Evolutionary conservation across 1,140 invertebrate species (phyloP).

Genomic region (Caenorhabditis brenneri): DNA sequence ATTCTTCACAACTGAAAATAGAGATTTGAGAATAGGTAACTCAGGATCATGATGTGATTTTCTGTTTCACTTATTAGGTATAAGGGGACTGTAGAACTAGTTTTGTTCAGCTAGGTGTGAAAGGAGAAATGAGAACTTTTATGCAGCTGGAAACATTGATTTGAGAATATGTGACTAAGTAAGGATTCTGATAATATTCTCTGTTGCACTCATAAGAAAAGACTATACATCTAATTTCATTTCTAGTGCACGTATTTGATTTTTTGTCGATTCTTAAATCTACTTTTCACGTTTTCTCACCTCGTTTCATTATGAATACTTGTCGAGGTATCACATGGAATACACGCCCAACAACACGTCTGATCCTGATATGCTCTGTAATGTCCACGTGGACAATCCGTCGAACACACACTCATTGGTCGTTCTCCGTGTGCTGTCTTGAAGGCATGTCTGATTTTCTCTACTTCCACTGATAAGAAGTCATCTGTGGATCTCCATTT

Average conservation of each 20-base stretch:
- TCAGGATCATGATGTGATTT: no score
- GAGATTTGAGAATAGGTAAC: neutral
- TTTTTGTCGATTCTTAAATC: no score
- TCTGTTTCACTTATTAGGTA: no score
- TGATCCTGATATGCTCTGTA: slow-evolving; percentile 74
- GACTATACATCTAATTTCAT: no score
- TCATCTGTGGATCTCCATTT: slow-evolving; percentile 48
- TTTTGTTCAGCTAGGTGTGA: neutral
- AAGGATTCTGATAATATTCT: no score
- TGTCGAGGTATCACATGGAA: slow-evolving; percentile 77
- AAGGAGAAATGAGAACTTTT: slow-evolving; percentile 32
- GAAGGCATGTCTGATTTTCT: slow-evolving; percentile 61
- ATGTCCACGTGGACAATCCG: slow-evolving; percentile 76
- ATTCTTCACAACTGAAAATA: slow-evolving; percentile 73
- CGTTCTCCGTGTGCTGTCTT: slow-evolving; percentile 49
- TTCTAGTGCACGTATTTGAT: no score
- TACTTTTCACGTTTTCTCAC: neutral
- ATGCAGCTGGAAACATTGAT: no score
- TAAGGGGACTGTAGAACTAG: no score
- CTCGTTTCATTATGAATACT: slow-evolving; percentile 78
- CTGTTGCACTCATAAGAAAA: no score
- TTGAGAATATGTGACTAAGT: no score
- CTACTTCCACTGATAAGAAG: slow-evolving; percentile 57
- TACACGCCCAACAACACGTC: slow-evolving; percentile 81
- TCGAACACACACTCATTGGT: slow-evolving; percentile 77